A percentile compares a stretch with the other conserved stretches of the same genome.
Conservation (phyloP, 2,888 invertebrate genomes). For the Cynaeus angustus region DNA sequence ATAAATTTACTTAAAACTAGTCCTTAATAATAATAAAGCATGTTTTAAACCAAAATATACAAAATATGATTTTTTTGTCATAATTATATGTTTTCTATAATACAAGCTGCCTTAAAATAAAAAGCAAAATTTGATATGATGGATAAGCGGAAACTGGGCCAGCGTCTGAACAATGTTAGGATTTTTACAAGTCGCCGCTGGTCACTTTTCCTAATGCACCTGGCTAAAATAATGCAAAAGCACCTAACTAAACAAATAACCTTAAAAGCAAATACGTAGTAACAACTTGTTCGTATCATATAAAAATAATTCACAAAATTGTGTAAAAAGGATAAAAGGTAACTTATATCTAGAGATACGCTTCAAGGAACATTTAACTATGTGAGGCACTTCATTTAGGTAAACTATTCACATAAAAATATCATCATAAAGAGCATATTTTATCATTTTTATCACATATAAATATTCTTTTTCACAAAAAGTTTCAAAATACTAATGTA, state of each 20-base stretch:
- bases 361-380: constrained; percentile 62
- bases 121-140: constrained; percentile 37
- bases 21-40: constrained; percentile 57
- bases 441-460: constrained; percentile 51
- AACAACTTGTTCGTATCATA: constrained; percentile 45
- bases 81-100: constrained; percentile 42
- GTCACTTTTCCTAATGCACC: constrained; percentile 27
- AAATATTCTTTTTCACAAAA: constrained; percentile 47
- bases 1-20: constrained; percentile 50
- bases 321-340: constrained; percentile 55
- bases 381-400: constrained; percentile 63
- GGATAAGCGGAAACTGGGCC: constrained; percentile 27
- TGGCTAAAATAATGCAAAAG: constrained; percentile 49
- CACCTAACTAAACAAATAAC: constrained; percentile 49
- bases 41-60: constrained; percentile 49
- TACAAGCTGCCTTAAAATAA: constrained; percentile 51
- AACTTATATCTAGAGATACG: constrained; percentile 57
- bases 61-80: constrained; percentile 38
- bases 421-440: constrained; percentile 56
- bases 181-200: constrained; percentile 24
- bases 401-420: constrained; percentile 62
- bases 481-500: constrained; percentile 38
- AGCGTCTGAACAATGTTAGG: constrained; percentile 6
- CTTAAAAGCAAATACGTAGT: constrained; percentile 46
- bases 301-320: constrained; percentile 51